Evolutionary conservation across 2,113 vertebrate genomes (phyloP).

Genomic region (Dascyllus trimaculatus): DNA sequence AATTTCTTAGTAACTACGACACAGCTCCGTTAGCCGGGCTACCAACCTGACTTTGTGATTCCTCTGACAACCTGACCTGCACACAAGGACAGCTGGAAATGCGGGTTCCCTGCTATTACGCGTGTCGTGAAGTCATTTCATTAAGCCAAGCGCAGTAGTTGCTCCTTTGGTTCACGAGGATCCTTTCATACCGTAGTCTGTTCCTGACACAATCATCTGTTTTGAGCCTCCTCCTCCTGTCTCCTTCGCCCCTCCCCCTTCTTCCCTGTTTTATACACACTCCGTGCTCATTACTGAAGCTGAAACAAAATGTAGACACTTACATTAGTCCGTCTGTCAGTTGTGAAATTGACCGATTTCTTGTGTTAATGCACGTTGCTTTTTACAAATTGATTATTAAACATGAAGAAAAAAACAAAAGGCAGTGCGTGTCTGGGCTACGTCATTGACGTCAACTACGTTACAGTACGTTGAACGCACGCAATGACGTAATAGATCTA

Average conservation of each 20-base stretch:
- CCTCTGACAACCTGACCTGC: constrained; percentile 72
- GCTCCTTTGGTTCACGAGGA: constrained; percentile 13
- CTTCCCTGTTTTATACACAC: too few relatives aligned
- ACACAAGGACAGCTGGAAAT: constrained; percentile 51
- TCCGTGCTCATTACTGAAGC: background rate
- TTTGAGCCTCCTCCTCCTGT: constrained; percentile 45
- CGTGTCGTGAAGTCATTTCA: constrained; percentile 41
- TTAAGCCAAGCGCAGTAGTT: background rate
- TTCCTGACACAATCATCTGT: constrained; percentile 27
- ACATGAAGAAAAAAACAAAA: too few relatives aligned
- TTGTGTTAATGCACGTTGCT: too few relatives aligned
- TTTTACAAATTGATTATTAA: too few relatives aligned
- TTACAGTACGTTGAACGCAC: background rate
- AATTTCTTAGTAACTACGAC: background rate
- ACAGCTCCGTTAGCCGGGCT: constrained; percentile 2
- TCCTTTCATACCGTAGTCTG: constrained; percentile 17
- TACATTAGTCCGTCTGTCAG: too few relatives aligned
- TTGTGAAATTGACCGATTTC: too few relatives aligned
- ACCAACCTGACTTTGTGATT: constrained; percentile 82
- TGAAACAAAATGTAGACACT: background rate
- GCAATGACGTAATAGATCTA: too few relatives aligned
- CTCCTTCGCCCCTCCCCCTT: constrained; percentile 32
- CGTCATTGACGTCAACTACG: constrained; percentile 29
- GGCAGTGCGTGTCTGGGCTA: background rate
- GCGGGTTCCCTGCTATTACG: constrained; percentile 14